Conservation (phyloP, 2,113 vertebrate genomes). For the Elgaria multicarinata region DNA sequence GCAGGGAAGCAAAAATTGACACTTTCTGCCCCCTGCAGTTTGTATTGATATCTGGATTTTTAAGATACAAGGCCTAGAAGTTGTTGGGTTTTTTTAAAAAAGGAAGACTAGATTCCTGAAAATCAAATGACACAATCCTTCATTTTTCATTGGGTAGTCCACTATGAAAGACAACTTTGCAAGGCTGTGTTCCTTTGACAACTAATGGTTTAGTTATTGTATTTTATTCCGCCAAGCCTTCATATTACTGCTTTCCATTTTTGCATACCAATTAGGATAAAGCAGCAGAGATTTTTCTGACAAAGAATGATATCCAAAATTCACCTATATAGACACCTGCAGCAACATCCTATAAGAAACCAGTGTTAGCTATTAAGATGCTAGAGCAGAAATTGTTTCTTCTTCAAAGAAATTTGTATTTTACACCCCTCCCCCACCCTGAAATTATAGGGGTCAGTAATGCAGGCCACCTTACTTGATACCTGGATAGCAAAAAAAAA, state of each 20-base stretch:
- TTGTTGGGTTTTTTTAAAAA: no score
- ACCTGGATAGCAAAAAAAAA: not conserved
- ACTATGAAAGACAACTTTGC: not conserved
- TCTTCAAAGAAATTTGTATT: not conserved
- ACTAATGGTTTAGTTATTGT: not conserved
- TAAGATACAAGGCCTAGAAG: slow-evolving; percentile 33
- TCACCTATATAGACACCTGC: accelerated
- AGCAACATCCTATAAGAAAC: not conserved
- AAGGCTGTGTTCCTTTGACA: slow-evolving; percentile 11
- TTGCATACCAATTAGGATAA: not conserved
- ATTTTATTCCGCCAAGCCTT: not conserved
- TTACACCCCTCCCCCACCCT: not conserved
- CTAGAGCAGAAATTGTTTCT: not conserved
- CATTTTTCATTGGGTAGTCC: slow-evolving; percentile 22
- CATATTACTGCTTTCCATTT: slow-evolving; percentile 13
- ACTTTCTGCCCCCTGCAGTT: slow-evolving; percentile 72
- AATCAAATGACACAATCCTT: slow-evolving; percentile 34
- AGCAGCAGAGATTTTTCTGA: not conserved
- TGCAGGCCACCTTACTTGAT: not conserved
- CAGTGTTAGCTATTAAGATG: not conserved
- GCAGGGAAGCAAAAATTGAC: slow-evolving; percentile 44
- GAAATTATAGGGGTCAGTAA: not conserved
- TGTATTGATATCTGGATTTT: slow-evolving; percentile 51
- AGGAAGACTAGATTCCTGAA: slow-evolving; percentile 15
- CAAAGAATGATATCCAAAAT: not conserved